These are phyloP conservation scores for Sympetrum striolatum DNA, from an alignment of 2,888 invertebrate genomes.

Conservation along the genomic window DNA sequence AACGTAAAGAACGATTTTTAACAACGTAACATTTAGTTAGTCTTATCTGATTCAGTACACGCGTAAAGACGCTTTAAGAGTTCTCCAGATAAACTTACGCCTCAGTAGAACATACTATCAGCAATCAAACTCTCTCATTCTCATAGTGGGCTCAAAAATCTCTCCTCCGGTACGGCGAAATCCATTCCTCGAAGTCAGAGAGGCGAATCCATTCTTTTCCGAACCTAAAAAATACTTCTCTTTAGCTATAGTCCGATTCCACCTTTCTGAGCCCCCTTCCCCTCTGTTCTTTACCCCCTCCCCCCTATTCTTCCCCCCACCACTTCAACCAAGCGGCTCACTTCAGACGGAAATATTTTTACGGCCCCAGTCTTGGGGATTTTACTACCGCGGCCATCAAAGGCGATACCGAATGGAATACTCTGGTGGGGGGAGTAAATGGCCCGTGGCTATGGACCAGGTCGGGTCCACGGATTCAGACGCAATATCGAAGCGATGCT, in stretches of 20 bases:
- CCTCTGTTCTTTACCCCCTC: background rate
- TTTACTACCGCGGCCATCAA: constrained; percentile 36
- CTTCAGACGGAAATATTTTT: constrained; percentile 44
- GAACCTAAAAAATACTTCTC: constrained; percentile 1
- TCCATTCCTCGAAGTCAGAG: background rate
- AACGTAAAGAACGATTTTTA: no score
- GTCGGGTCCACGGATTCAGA: background rate
- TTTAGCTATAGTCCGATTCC: background rate
- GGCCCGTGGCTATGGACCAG: constrained; percentile 34
- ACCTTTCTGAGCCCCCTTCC: background rate
- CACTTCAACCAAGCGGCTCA: background rate
- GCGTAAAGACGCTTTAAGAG: no score
- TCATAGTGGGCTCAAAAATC: background rate
- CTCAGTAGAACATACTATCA: background rate
- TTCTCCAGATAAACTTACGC: no score
- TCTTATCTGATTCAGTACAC: no score
- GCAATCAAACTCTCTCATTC: background rate
- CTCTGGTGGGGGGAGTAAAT: background rate
- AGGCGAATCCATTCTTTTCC: background rate
- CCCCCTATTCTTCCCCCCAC: background rate
- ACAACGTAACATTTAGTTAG: no score
- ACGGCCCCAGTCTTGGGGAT: constrained; percentile 29
- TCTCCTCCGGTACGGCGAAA: background rate
- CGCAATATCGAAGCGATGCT: background rate
- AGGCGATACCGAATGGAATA: constrained; percentile 40